Evolutionary conservation across 2,888 invertebrate genomes (phyloP).

Genomic region (Netelia melanura): DNA sequence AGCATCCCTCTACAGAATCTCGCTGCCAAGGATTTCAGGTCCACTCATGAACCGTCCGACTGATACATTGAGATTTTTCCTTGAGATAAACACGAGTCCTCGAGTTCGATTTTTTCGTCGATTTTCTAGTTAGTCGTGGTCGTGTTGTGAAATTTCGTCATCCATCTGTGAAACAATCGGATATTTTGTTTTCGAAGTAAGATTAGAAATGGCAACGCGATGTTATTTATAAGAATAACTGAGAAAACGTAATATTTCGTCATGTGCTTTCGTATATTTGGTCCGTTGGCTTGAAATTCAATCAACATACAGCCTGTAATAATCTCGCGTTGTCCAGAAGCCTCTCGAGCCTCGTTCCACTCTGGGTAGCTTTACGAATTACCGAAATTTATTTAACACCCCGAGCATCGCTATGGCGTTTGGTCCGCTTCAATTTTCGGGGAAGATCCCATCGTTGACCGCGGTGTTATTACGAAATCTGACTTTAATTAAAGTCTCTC

Average conservation of each 20-base stretch:
- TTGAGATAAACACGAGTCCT: conserved; percentile 20
- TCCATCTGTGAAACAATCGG: background rate
- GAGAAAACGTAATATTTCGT: background rate
- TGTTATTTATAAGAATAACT: background rate
- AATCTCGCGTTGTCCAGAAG: background rate
- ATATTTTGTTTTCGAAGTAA: background rate
- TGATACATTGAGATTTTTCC: conserved; percentile 14
- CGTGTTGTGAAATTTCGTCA: background rate
- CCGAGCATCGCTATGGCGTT: conserved; percentile 8
- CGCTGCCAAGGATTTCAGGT: conserved; percentile 21
- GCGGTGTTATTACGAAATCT: conserved; percentile 70
- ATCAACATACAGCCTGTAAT: background rate
- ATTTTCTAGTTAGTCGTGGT: background rate
- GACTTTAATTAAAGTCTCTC: conserved; percentile 72
- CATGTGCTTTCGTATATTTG: background rate
- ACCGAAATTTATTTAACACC: conserved; percentile 59
- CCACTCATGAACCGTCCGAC: conserved; percentile 6
- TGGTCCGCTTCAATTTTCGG: conserved; percentile 52
- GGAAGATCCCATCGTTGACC: conserved; percentile 62
- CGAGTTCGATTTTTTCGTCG: background rate
- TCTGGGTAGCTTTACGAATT: conserved; percentile 20
- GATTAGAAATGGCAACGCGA: background rate
- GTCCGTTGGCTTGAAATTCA: background rate
- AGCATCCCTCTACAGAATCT: conserved; percentile 39
- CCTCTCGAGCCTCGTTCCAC: background rate